A percentile compares a stretch with the other conserved stretches of the same genome.
Evolutionary conservation across 2,888 invertebrate genomes (phyloP).

Genomic region (Dysmachus trigonus): DNA sequence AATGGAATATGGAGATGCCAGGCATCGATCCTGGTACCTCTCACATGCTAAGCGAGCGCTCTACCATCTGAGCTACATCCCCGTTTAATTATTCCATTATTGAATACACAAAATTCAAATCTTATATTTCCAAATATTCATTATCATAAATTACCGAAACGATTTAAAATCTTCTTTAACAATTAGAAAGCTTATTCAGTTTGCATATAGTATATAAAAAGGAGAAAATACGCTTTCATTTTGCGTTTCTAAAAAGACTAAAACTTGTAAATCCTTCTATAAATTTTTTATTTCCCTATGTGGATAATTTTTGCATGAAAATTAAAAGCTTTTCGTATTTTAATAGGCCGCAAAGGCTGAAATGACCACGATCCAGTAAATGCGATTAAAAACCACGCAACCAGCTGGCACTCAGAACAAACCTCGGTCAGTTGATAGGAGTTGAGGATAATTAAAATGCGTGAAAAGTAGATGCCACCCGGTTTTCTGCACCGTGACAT

Average conservation of each 20-base stretch:
- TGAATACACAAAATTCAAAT: too few species aligned
- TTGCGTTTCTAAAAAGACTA: too few species aligned
- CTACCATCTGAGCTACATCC: conserved; percentile 52
- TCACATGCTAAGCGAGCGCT: conserved; percentile 63
- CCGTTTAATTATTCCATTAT: too few species aligned
- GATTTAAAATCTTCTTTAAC: too few species aligned
- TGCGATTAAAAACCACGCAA: neutral
- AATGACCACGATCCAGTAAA: neutral
- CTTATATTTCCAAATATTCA: neutral
- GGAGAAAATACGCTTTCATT: too few species aligned
- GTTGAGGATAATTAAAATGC: neutral
- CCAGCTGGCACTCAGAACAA: neutral
- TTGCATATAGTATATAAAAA: too few species aligned
- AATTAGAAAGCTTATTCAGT: too few species aligned
- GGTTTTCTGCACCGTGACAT: too few species aligned
- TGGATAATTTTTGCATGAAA: too few species aligned
- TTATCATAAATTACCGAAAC: too few species aligned
- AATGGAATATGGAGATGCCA: conserved; percentile 65
- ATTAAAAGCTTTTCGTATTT: neutral
- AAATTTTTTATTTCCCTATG: too few species aligned
- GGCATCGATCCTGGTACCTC: conserved; percentile 61
- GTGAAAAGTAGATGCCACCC: neutral
- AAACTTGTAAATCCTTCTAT: too few species aligned
- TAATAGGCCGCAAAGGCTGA: neutral
- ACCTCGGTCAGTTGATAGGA: neutral